These are phyloP conservation scores for Zelostemma sp. DNA, from an alignment of 1,140 invertebrate species.

Conservation along the genomic window DNA sequence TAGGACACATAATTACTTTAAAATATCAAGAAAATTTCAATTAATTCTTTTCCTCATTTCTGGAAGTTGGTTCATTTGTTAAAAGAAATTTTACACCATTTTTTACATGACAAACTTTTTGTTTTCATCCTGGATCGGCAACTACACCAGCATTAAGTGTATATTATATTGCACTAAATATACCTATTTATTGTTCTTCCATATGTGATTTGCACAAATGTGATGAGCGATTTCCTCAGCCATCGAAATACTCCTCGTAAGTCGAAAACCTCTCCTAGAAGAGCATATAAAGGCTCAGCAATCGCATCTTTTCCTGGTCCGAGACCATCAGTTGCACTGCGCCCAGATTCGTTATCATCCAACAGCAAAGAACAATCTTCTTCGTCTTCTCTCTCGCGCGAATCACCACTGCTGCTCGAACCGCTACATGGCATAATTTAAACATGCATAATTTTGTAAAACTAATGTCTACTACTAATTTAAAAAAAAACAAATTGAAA, in stretches of 20 bases:
- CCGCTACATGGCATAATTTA: slow-evolving; percentile 38
- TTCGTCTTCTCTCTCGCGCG: slow-evolving; percentile 74
- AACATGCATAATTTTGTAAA: slow-evolving; percentile 11
- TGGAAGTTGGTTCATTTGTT: too few species aligned
- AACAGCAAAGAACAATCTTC: slow-evolving; percentile 81
- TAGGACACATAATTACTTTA: too few species aligned
- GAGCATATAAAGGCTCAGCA: slow-evolving; percentile 87
- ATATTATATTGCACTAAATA: background rate
- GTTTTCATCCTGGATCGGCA: background rate
- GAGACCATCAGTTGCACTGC: slow-evolving; percentile 64
- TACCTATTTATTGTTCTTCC: slow-evolving; percentile 90
- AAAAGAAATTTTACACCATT: too few species aligned
- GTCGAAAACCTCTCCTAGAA: slow-evolving; percentile 91
- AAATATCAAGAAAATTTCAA: too few species aligned
- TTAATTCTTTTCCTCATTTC: too few species aligned
- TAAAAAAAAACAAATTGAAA: too few species aligned
- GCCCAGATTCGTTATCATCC: slow-evolving; percentile 69
- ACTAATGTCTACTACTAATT: too few species aligned
- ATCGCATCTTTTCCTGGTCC: slow-evolving; percentile 84
- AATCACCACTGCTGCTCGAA: slow-evolving; percentile 61
- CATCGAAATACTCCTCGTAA: slow-evolving; percentile 89
- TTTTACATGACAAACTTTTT: too few species aligned
- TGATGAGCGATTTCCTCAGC: slow-evolving; percentile 87
- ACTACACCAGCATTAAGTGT: background rate
- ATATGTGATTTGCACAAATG: slow-evolving; percentile 93